Evolutionary conservation across 2,797 vertebrate genomes (phyloP).

Genomic region (Graptemys geographica): DNA sequence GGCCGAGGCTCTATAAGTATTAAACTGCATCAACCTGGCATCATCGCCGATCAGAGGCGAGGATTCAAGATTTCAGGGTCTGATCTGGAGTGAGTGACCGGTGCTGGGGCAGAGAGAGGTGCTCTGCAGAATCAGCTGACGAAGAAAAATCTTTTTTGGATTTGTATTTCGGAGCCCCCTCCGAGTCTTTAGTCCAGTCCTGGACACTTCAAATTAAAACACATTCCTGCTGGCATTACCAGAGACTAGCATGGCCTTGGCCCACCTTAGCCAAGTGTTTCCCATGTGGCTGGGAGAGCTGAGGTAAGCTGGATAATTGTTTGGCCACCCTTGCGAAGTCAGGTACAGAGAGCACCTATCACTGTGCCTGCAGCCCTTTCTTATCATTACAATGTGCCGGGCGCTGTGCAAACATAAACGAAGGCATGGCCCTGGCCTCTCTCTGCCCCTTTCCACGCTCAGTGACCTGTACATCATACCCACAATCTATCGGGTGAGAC

Average conservation of each 20-base stretch:
- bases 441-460: not conserved
- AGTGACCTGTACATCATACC: not conserved
- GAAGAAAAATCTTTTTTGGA: not conserved
- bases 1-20: not conserved
- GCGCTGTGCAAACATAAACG: not conserved
- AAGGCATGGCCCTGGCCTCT: not conserved
- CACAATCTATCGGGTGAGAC: not conserved
- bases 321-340: not conserved
- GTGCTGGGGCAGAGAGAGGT: not conserved
- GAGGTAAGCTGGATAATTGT: not conserved
- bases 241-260: not conserved
- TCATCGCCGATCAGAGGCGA: not conserved
- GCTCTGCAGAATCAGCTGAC: not conserved
- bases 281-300: not conserved
- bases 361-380: not conserved
- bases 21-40: not conserved
- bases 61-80: not conserved
- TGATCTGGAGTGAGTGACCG: not conserved
- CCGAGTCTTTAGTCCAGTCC: not conserved
- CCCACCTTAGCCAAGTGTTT: not conserved
- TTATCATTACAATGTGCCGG: not conserved
- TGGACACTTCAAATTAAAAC: not conserved
- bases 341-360: not conserved
- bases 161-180: not conserved
- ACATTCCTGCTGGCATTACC: not conserved